Percentiles rank a stretch among this genome's conserved stretches.
Conservation (phyloP, 2,797 vertebrate species). For the Eptatretus atami region DNA sequence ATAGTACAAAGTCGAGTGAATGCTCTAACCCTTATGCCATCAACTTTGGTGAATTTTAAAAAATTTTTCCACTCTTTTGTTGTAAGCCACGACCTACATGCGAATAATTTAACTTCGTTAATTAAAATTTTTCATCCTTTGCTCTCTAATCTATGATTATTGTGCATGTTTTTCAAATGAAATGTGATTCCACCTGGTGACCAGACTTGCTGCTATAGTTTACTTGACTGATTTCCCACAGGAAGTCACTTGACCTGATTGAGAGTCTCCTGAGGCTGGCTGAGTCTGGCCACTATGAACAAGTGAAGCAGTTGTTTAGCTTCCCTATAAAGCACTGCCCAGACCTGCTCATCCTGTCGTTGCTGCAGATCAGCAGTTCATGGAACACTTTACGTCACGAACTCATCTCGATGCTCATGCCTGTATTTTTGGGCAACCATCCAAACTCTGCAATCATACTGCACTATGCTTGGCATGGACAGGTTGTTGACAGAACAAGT, state of each 20-base stretch:
- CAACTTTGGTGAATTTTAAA: too few relatives aligned
- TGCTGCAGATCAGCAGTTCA: conserved; percentile 84
- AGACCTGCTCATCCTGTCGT: conserved; percentile 81
- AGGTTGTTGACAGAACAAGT: conserved; percentile 23
- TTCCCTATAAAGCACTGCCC: conserved; percentile 98
- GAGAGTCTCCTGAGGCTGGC: conserved; percentile 67
- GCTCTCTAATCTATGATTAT: too few relatives aligned
- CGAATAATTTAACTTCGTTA: too few relatives aligned
- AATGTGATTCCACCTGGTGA: too few relatives aligned
- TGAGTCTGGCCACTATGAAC: conserved; percentile 87
- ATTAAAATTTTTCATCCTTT: too few relatives aligned
- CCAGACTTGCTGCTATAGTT: too few relatives aligned
- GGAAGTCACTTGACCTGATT: conserved; percentile 96
- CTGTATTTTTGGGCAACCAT: conserved; percentile 92
- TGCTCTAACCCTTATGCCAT: too few relatives aligned
- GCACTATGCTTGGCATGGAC: conserved; percentile 97
- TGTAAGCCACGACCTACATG: too few relatives aligned
- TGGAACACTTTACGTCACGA: conserved; percentile 93
- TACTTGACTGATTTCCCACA: conserved; percentile 13
- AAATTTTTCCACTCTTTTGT: too few relatives aligned
- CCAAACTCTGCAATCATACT: conserved; percentile 97
- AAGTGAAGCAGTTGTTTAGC: conserved; percentile 92
- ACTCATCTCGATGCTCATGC: conserved; percentile 96
- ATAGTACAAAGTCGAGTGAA: too few relatives aligned
- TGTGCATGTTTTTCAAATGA: too few relatives aligned